Evolutionary conservation across 2,113 vertebrate genomes (phyloP).

Genomic region (Bostrychus sinensis): DNA sequence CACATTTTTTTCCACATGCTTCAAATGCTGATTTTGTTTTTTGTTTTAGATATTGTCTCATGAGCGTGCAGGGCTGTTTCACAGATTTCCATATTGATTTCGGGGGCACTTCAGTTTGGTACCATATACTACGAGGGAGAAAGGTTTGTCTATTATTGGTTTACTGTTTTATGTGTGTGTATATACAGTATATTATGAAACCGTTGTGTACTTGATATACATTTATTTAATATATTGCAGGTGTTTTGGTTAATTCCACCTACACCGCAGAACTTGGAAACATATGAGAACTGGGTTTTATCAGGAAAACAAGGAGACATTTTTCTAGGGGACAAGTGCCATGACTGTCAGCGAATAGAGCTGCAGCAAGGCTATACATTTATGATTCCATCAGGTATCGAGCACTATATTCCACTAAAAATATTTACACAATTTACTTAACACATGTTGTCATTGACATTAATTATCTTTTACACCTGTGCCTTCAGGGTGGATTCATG

Average conservation of each 20-base stretch:
- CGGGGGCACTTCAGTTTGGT: constrained; percentile 98
- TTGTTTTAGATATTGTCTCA: constrained; percentile 90
- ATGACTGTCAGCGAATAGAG: constrained; percentile 93
- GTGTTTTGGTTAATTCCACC: constrained; percentile 99
- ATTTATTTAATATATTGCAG: constrained; percentile 67
- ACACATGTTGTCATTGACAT: neutral
- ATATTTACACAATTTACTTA: neutral
- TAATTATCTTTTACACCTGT: constrained; percentile 13
- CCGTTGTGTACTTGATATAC: too few species aligned
- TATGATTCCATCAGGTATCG: constrained; percentile 94
- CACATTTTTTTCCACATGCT: too few species aligned
- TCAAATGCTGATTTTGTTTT: neutral
- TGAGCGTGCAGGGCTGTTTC: constrained; percentile 98
- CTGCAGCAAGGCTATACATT: constrained; percentile 97
- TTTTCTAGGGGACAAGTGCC: constrained; percentile 94
- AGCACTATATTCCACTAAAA: neutral
- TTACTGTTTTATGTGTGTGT: too few species aligned
- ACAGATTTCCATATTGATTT: constrained; percentile 99
- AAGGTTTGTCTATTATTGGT: constrained; percentile 92
- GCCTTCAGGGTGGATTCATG: constrained; percentile 94
- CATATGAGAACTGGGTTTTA: constrained; percentile 98
- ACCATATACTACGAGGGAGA: constrained; percentile 94
- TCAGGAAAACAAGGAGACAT: constrained; percentile 99
- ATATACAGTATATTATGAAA: too few species aligned
- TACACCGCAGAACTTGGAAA: constrained; percentile 93